A percentile compares a stretch with the other conserved stretches of the same genome.
phyloP scores from a whole-genome alignment of 2,888 invertebrate genomes.

The Tachina fera region DNA sequence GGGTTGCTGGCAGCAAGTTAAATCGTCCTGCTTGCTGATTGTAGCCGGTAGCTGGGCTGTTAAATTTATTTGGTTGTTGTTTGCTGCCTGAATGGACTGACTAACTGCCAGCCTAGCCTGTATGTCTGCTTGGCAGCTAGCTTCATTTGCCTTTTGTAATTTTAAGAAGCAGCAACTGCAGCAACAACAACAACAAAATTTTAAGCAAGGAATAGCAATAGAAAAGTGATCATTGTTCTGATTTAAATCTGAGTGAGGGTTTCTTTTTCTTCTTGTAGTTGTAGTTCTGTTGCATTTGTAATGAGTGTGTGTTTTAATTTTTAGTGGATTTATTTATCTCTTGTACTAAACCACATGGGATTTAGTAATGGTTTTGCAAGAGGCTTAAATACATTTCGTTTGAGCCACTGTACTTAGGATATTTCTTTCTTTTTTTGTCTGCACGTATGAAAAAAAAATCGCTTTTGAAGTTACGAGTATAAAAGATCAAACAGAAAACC shows the following conservation, averaged over 20 bases:
- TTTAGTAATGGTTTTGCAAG: constrained; percentile 25
- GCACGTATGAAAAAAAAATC: too few species aligned
- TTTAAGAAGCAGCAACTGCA: too few species aligned
- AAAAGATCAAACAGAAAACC: neutral
- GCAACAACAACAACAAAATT: neutral
- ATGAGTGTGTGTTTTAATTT: constrained; percentile 15
- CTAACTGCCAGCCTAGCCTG: neutral
- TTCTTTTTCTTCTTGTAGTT: constrained; percentile 11
- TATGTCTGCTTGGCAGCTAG: constrained; percentile 14
- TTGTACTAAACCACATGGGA: constrained; percentile 19
- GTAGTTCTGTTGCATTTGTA: constrained; percentile 11
- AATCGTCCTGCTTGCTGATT: constrained; percentile 34
- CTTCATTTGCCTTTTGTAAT: constrained; percentile 26
- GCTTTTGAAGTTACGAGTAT: neutral
- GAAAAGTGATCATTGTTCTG: constrained; percentile 52
- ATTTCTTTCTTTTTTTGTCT: neutral
- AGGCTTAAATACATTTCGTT: constrained; percentile 33
- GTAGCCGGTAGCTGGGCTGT: constrained; percentile 13
- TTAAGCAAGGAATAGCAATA: neutral
- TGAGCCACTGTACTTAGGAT: constrained; percentile 29
- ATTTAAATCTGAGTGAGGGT: constrained; percentile 40
- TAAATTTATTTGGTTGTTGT: neutral
- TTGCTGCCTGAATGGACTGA: constrained; percentile 1
- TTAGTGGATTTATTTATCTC: constrained; percentile 25
- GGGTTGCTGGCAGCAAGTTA: constrained; percentile 15